Conservation (phyloP, 2,797 vertebrate genomes). For the Mormyrops attenuatus region DNA sequence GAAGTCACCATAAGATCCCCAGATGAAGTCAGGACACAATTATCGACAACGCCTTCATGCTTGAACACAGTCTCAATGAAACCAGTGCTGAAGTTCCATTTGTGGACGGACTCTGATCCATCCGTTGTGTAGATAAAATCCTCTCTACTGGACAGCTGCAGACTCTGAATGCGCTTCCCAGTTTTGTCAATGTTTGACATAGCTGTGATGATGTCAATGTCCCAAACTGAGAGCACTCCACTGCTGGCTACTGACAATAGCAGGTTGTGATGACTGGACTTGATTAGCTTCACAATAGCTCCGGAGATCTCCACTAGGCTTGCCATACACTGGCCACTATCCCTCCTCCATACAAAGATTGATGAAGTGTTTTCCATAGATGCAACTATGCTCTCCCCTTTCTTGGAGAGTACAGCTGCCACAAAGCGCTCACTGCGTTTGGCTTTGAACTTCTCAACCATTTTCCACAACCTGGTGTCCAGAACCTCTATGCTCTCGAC, state of each 20-base stretch:
- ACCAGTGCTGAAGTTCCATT: conserved; percentile 95
- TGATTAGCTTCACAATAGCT: conserved; percentile 92
- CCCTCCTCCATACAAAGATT: conserved; percentile 96
- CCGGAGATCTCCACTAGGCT: conserved; percentile 97
- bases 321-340: conserved; percentile 96
- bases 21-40: conserved; percentile 88
- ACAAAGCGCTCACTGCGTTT: conserved; percentile 90
- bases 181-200: conserved; percentile 99
- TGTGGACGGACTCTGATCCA: conserved; percentile 90
- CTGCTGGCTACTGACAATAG: conserved; percentile 92
- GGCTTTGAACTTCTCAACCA: conserved; percentile 96
- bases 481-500: conserved; percentile 91
- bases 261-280: conserved; percentile 92
- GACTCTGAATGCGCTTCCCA: conserved; percentile 84
- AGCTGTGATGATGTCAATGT: conserved; percentile 98
- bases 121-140: conserved; percentile 94
- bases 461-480: conserved; percentile 90
- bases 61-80: conserved; percentile 96
- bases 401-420: conserved; percentile 91
- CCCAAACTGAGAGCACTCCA: conserved; percentile 96
- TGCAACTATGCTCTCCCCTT: conserved; percentile 92
- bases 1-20: conserved; percentile 95
- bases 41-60: conserved; percentile 90
- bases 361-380: conserved; percentile 98
- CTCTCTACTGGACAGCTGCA: conserved; percentile 85